These are phyloP conservation scores for Peromyscus polionotus DNA, from an alignment of 2,113 vertebrate genomes.

Conservation along the genomic window DNA sequence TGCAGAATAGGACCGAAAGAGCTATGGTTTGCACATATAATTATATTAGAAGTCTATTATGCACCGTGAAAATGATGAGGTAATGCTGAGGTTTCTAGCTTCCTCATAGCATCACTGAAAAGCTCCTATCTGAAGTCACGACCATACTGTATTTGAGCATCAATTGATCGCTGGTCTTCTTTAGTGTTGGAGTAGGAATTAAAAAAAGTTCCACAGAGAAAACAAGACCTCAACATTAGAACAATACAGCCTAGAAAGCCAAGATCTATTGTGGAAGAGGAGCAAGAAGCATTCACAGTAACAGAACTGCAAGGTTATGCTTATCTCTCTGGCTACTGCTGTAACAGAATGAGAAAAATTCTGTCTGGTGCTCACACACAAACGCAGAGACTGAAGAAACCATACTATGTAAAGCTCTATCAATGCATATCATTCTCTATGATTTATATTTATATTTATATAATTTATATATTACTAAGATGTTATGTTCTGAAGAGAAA, in stretches of 20 bases:
- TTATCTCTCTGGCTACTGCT: neutral
- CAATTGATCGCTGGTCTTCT: neutral
- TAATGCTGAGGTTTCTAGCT: conserved; percentile 29
- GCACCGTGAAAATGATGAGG: neutral
- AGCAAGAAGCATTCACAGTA: neutral
- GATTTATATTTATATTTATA: neutral
- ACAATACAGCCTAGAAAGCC: conserved; percentile 13
- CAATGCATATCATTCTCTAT: neutral
- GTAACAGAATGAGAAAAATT: conserved; percentile 7
- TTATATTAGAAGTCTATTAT: neutral
- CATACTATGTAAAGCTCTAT: neutral
- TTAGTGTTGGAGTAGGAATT: conserved; percentile 15
- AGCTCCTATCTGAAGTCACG: neutral
- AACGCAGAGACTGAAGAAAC: conserved; percentile 3
- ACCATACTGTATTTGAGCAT: neutral
- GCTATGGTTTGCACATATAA: neutral
- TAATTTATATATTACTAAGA: neutral
- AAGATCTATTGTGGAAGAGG: neutral
- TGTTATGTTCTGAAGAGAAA: neutral
- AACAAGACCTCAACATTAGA: conserved; percentile 27
- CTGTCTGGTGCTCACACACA: neutral
- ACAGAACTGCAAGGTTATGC: conserved; percentile 2
- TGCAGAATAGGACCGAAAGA: neutral
- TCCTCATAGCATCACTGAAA: conserved; percentile 27
- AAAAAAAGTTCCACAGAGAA: conserved; percentile 17